Conservation (phyloP, 2,888 invertebrate genomes). For the Helicoverpa assulta region DNA sequence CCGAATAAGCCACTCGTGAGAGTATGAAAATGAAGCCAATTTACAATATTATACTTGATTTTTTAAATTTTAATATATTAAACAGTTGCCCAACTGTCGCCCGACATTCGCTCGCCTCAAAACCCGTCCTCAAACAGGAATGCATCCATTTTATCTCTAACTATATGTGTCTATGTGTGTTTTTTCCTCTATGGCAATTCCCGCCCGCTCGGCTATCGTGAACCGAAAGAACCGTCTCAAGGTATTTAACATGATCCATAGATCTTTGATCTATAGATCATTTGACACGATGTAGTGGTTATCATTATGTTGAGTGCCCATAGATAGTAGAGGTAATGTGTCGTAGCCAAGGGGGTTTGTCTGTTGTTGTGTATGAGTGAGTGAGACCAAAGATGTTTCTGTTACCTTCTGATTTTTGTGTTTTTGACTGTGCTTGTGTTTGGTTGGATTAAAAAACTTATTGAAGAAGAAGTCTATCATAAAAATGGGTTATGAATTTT, state of each 20-base stretch:
- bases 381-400: slow-evolving; percentile 79
- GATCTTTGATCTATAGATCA: slow-evolving; percentile 61
- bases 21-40: background rate
- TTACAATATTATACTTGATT: no score
- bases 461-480: no score
- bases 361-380: slow-evolving; percentile 77
- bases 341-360: slow-evolving; percentile 90
- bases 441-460: slow-evolving; percentile 7
- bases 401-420: slow-evolving; percentile 55
- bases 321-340: slow-evolving; percentile 87
- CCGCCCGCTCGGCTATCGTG: slow-evolving; percentile 91
- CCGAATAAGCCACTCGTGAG: background rate
- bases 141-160: slow-evolving; percentile 91
- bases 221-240: slow-evolving; percentile 90
- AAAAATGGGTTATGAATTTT: no score
- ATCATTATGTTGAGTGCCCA: slow-evolving; percentile 82
- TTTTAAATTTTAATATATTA: no score
- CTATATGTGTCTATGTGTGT: slow-evolving; percentile 92
- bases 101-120: slow-evolving; percentile 49
- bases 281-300: slow-evolving; percentile 81
- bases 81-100: slow-evolving; percentile 16
- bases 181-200: slow-evolving; percentile 93
- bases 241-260: slow-evolving; percentile 80
- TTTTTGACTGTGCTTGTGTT: slow-evolving; percentile 31
- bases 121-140: slow-evolving; percentile 64